These are phyloP conservation scores for Drosophila seguyi DNA, from an alignment of 1,140 invertebrate genomes.

Conservation along the genomic window DNA sequence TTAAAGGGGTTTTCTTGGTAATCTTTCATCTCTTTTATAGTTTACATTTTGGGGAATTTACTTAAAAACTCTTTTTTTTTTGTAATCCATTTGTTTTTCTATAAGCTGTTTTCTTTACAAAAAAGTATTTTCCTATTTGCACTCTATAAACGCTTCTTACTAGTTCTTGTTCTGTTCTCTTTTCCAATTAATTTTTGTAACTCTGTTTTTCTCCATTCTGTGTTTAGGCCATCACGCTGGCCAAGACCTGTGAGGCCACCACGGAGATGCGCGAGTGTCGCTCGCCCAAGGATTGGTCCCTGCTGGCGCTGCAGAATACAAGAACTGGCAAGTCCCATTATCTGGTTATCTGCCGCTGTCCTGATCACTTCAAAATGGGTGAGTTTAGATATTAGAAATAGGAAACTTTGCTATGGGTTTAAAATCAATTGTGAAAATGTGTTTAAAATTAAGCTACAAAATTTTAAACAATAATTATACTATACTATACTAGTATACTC, in stretches of 20 bases:
- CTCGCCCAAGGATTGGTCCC: conserved; percentile 95
- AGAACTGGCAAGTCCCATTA: conserved; percentile 97
- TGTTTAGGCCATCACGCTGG: conserved; percentile 91
- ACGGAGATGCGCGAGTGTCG: conserved; percentile 95
- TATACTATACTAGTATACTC: no score
- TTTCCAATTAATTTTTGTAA: not conserved
- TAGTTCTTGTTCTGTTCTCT: not conserved
- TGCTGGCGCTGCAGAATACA: conserved; percentile 95
- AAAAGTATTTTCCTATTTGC: not conserved
- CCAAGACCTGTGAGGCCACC: conserved; percentile 96
- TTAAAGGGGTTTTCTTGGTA: not conserved
- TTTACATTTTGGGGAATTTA: not conserved
- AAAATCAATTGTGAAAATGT: not conserved
- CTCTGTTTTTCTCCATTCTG: not conserved
- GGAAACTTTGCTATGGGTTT: not conserved
- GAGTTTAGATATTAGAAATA: conserved; percentile 69
- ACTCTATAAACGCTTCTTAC: not conserved
- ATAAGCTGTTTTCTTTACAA: not conserved
- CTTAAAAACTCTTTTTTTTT: not conserved
- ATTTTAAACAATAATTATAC: no score
- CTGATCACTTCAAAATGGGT: conserved; percentile 93
- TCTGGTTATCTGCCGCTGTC: conserved; percentile 96
- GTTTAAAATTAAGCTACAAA: no score
- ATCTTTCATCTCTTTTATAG: not conserved
- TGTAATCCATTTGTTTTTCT: not conserved